Base-by-base conservation (phyloP, 35 echinoderm and acorn worm genomes). In the Apostichopus parvimensis region DNA sequence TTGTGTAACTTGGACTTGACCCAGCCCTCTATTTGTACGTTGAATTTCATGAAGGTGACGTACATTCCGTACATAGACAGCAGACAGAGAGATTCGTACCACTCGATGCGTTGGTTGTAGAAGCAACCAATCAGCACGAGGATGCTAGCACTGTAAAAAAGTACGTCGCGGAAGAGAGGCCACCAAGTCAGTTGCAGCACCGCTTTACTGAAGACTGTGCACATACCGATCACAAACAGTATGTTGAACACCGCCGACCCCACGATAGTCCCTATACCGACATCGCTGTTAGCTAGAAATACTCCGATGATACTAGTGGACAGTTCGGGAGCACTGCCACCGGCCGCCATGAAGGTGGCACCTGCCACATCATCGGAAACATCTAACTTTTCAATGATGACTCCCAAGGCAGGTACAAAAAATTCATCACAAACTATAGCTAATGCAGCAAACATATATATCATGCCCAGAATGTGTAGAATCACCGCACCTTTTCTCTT, bases 371-470 rank as follows among this genome's bases (percentile, higher is more conserved):
- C 97, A 59, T 99, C 97, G 6, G 97, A 94, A n/a, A 99, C 77
- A 8, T 93, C 8, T 6, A 99, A 60, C 26, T 90, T 95, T 10
- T 96, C 97, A 6, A 92, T 99, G 66, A 99, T 99, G 6, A 99
- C 93, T 5, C 97, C 95, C 15, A 99, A 82, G 6, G 97, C 80
- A 14, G 97, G 97, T 9, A 99, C 95, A 80, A 99, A 99, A 72
- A 99, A 99, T 81, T 99, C 97, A 92, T 99, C 97, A 80, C 97
- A 99, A 15, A 99, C 97, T 65, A 99, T 99, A 59, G 97, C 97
- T 1, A 99, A 82, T 8, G 95, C 97, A 13, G 95, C 92, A 93
- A 99, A 99, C 97, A 99, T 99, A 91, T 99, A 99, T 28, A 95
- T 80, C 93, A 99, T 91, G 83, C 93, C 93, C 11, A 96, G 53